Evolutionary conservation across 2,888 invertebrate genomes (phyloP).

Genomic region (Metopia argyrocephala): DNA sequence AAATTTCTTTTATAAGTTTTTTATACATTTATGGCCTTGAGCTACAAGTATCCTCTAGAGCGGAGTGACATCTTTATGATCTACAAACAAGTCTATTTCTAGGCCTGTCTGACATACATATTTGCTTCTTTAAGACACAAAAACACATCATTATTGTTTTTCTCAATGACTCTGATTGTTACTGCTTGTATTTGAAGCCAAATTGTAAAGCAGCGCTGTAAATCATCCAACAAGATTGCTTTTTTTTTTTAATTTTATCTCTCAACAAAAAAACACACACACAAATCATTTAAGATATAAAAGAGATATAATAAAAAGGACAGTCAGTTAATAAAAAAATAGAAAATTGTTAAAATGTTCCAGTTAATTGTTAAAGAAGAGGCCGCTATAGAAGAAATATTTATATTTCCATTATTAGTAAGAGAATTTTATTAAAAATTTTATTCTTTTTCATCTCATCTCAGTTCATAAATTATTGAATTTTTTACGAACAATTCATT

Average conservation of each 20-base stretch:
- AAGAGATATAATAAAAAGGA: background rate
- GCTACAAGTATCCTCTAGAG: background rate
- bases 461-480: slow-evolving; percentile 29
- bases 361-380: background rate
- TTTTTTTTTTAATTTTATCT: background rate
- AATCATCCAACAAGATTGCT: slow-evolving; percentile 28
- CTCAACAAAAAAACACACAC: slow-evolving; percentile 24
- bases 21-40: no score
- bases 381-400: background rate
- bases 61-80: slow-evolving; percentile 34
- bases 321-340: slow-evolving; percentile 14
- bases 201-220: slow-evolving; percentile 19
- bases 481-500: slow-evolving; percentile 20
- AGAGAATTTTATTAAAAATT: no score
- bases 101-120: slow-evolving; percentile 27
- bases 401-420: no score
- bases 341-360: slow-evolving; percentile 1
- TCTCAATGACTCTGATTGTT: background rate
- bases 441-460: background rate
- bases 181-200: background rate
- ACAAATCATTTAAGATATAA: slow-evolving; percentile 32
- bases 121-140: background rate
- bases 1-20: no score
- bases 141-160: background rate
- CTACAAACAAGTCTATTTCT: slow-evolving; percentile 55